These are phyloP conservation scores for Trinectes maculatus DNA, from an alignment of 2,113 vertebrate genomes.

Conservation along the genomic window DNA sequence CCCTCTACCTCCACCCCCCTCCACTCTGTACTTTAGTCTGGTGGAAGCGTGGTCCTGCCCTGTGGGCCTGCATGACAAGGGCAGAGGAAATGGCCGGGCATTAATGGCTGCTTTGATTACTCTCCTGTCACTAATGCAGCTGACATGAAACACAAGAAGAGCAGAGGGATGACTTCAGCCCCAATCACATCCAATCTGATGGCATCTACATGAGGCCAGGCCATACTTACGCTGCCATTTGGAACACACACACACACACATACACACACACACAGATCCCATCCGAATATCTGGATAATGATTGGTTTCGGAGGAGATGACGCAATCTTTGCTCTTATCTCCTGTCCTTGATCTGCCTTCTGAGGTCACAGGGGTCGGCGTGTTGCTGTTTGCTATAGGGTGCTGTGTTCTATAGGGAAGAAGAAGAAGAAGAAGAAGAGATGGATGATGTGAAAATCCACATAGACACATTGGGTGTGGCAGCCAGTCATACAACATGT, in stretches of 20 bases:
- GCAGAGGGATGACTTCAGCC: slow-evolving; percentile 59
- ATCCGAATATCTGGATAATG: slow-evolving; percentile 5
- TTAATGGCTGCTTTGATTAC: slow-evolving; percentile 79
- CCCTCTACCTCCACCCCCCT: neutral
- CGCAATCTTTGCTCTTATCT: slow-evolving; percentile 38
- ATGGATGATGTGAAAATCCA: neutral
- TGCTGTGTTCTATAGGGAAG: slow-evolving; percentile 38
- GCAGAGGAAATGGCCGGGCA: slow-evolving; percentile 70
- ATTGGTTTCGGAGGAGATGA: neutral
- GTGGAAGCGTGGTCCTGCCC: slow-evolving; percentile 53
- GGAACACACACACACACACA: slow-evolving; percentile 20
- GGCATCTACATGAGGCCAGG: slow-evolving; percentile 51
- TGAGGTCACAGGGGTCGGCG: slow-evolving; percentile 1
- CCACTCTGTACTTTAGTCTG: slow-evolving; percentile 26
- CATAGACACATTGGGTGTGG: neutral
- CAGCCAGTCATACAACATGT: neutral
- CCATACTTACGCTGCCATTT: slow-evolving; percentile 42
- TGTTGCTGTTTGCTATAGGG: slow-evolving; percentile 11
- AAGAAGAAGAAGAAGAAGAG: neutral
- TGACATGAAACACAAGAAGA: slow-evolving; percentile 74
- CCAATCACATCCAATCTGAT: slow-evolving; percentile 56
- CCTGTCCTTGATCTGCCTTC: slow-evolving; percentile 13
- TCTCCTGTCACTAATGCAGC: slow-evolving; percentile 77
- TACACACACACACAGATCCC: slow-evolving; percentile 3
- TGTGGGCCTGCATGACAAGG: slow-evolving; percentile 63